Percentiles rank a stretch among this genome's conserved stretches.
These are phyloP conservation scores for Lanistes nyassanus DNA, from an alignment of 1,140 invertebrate genomes.

Conservation along the genomic window DNA sequence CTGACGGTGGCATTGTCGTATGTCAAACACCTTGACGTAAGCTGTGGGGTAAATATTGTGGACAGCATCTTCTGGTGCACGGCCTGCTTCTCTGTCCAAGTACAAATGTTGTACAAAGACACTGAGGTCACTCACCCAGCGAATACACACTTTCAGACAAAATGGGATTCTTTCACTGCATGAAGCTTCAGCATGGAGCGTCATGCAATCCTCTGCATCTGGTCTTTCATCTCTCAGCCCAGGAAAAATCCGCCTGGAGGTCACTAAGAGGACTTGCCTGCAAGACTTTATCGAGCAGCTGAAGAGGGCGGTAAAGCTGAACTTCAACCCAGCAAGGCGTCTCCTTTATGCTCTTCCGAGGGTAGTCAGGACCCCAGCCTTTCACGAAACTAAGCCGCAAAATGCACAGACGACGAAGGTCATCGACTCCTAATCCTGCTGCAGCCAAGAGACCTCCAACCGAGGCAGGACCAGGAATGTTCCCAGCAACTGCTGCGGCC, in stretches of 20 bases:
- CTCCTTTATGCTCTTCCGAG: slow-evolving; percentile 97
- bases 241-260: slow-evolving; percentile 49
- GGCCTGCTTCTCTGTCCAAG: slow-evolving; percentile 93
- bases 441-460: slow-evolving; percentile 78
- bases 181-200: not conserved
- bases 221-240: slow-evolving; percentile 36
- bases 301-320: slow-evolving; percentile 91
- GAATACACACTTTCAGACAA: slow-evolving; percentile 80
- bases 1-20: too few relatives aligned
- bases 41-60: slow-evolving; percentile 98
- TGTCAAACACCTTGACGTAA: slow-evolving; percentile 84
- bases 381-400: slow-evolving; percentile 97
- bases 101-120: slow-evolving; percentile 99
- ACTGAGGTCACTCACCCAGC: slow-evolving; percentile 95
- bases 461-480: slow-evolving; percentile 72
- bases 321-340: slow-evolving; percentile 99
- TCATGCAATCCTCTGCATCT: not conserved
- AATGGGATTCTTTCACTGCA: not conserved
- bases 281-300: slow-evolving; percentile 91
- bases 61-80: slow-evolving; percentile 96
- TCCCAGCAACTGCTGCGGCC: slow-evolving; percentile 94
- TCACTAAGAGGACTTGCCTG: slow-evolving; percentile 63
- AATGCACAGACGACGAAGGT: slow-evolving; percentile 92
- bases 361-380: slow-evolving; percentile 98
- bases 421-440: too few relatives aligned